These are phyloP conservation scores for Chunga burmeisteri DNA, from an alignment of 2,113 vertebrate genomes.

Conservation along the genomic window DNA sequence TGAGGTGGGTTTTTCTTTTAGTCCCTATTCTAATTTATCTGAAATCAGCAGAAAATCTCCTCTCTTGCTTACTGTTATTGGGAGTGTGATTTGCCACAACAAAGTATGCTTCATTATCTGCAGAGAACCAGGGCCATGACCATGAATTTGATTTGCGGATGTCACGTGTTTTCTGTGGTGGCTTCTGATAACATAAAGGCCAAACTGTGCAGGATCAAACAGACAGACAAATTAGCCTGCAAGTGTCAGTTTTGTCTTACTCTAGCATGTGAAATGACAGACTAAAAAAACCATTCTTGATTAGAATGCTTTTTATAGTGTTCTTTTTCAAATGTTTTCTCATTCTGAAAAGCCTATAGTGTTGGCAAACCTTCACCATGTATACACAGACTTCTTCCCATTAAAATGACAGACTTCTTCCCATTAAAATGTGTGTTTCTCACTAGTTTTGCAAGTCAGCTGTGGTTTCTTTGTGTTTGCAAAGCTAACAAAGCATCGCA, in stretches of 20 bases:
- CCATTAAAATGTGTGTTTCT: neutral
- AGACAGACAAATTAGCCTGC: neutral
- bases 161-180: neutral
- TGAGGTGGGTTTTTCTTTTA: neutral
- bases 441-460: neutral
- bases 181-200: neutral
- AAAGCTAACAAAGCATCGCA: neutral
- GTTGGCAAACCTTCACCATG: neutral
- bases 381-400: neutral
- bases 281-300: neutral
- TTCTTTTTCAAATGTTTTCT: neutral
- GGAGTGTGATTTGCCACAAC: neutral
- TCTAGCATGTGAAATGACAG: neutral
- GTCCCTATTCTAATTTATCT: neutral
- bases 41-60: neutral
- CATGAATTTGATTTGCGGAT: neutral
- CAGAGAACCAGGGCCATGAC: neutral
- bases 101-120: neutral
- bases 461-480: neutral
- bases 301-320: neutral
- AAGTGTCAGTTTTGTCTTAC: neutral
- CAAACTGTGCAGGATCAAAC: neutral
- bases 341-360: neutral
- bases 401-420: neutral
- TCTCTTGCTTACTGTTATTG: neutral